phyloP scores from a whole-genome alignment of 2,113 vertebrate species.

The Chamaetylas fuelleborni region DNA sequence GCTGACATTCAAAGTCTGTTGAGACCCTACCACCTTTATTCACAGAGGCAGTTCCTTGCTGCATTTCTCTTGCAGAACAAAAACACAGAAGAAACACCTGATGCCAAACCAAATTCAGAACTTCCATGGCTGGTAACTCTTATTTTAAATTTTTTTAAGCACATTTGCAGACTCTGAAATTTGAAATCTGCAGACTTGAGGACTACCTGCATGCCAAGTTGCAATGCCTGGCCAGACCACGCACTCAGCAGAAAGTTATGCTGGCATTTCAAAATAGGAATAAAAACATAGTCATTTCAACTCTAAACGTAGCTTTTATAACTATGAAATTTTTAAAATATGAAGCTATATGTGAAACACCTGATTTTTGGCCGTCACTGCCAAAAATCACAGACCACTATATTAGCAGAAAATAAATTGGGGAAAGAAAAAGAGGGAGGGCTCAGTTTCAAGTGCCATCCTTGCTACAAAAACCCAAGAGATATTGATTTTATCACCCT shows the following conservation, averaged over 20 bases:
- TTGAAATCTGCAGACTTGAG: no score
- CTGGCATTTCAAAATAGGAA: background rate
- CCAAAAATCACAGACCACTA: background rate
- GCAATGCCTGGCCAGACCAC: background rate
- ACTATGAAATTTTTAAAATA: background rate
- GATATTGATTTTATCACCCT: slow-evolving; percentile 46
- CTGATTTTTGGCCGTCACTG: background rate
- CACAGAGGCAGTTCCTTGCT: background rate
- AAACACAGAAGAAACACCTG: background rate
- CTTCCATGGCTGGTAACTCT: background rate
- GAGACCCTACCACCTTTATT: background rate
- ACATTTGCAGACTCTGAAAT: background rate
- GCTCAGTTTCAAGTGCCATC: background rate
- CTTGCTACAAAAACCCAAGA: slow-evolving; percentile 4
- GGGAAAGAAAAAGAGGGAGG: background rate
- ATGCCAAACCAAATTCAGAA: background rate
- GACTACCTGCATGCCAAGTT: background rate
- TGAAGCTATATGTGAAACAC: background rate
- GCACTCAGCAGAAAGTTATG: background rate
- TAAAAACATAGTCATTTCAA: background rate
- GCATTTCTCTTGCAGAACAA: background rate
- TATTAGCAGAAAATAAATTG: slow-evolving; percentile 10
- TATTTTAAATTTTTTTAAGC: background rate
- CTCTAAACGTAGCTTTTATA: background rate
- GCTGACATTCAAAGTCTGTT: background rate